Percentiles rank a stretch among this genome's conserved stretches.
These are phyloP conservation scores for Druceiella hillmani DNA, from an alignment of 2,888 invertebrate genomes.

Conservation along the genomic window DNA sequence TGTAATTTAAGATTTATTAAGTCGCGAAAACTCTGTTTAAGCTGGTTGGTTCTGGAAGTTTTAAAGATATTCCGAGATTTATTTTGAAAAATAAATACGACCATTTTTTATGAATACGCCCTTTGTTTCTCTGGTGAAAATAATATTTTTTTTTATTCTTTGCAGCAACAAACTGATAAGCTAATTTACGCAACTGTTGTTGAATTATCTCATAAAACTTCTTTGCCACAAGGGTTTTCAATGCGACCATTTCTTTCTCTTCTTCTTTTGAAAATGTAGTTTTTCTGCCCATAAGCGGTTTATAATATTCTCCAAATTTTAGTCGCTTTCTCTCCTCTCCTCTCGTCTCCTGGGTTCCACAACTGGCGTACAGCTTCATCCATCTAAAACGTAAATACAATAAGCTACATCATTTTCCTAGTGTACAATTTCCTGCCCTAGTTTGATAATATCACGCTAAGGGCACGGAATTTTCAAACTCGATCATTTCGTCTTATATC, in stretches of 20 bases:
- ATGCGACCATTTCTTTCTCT: conserved; percentile 3
- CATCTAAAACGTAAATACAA: conserved; percentile 3
- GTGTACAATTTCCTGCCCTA: too few species aligned
- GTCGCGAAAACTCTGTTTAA: conserved; percentile 9
- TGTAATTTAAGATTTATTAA: conserved; percentile 9
- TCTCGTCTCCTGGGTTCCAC: conserved; percentile 2
- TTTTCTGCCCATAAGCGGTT: conserved; percentile 2
- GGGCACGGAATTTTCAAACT: too few species aligned
- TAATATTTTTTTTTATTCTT: conserved; percentile 8
- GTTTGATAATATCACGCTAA: too few species aligned
- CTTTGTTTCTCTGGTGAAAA: neutral
- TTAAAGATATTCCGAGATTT: conserved; percentile 10
- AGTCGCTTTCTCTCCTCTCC: neutral
- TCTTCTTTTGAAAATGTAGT: conserved; percentile 6
- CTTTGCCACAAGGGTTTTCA: conserved; percentile 1
- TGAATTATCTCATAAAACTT: conserved; percentile 2
- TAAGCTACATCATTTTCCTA: too few species aligned
- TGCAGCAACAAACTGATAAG: conserved; percentile 8
- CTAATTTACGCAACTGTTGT: conserved; percentile 5
- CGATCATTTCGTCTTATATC: too few species aligned
- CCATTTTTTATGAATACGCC: too few species aligned
- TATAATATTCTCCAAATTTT: conserved; percentile 4
- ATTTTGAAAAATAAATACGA: conserved; percentile 11
- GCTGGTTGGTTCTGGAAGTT: conserved; percentile 11
- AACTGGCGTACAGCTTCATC: conserved; percentile 4